Evolutionary conservation across 1,140 invertebrate species (phyloP).

Genomic region (Microplitis mediator): DNA sequence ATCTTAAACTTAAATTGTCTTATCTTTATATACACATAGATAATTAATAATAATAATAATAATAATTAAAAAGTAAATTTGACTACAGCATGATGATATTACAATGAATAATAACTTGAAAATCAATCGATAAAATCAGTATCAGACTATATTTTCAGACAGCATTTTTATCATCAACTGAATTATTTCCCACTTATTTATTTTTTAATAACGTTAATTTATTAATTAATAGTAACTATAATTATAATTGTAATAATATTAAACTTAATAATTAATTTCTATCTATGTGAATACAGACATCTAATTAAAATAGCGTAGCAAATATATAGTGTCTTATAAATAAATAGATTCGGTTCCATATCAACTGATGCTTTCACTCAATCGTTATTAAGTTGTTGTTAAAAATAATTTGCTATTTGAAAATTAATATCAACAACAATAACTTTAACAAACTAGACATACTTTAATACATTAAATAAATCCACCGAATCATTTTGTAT

Average conservation of each 20-base stretch:
- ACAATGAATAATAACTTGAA: not conserved
- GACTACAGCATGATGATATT: conserved; percentile 12
- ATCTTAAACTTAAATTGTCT: conserved; percentile 51
- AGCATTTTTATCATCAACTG: not conserved
- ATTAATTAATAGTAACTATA: not conserved
- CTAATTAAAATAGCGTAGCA: conserved; percentile 10
- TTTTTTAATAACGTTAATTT: too few relatives aligned
- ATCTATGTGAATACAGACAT: conserved; percentile 28
- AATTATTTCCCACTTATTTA: not conserved
- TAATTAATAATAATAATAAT: conserved; percentile 32
- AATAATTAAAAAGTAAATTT: conserved; percentile 19
- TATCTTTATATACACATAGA: conserved; percentile 62
- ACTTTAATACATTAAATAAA: too few relatives aligned
- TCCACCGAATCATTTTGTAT: too few relatives aligned
- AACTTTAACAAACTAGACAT: too few relatives aligned
- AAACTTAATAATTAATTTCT: conserved; percentile 6
- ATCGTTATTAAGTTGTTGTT: too few relatives aligned
- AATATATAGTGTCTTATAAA: too few relatives aligned
- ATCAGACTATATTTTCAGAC: too few relatives aligned
- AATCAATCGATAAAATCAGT: too few relatives aligned
- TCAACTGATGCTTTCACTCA: not conserved
- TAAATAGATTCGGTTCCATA: too few relatives aligned
- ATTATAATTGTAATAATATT: not conserved
- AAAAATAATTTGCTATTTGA: too few relatives aligned
- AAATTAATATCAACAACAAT: too few relatives aligned